Conservation (phyloP, 2,888 invertebrate species). For the Acleris laterana region DNA sequence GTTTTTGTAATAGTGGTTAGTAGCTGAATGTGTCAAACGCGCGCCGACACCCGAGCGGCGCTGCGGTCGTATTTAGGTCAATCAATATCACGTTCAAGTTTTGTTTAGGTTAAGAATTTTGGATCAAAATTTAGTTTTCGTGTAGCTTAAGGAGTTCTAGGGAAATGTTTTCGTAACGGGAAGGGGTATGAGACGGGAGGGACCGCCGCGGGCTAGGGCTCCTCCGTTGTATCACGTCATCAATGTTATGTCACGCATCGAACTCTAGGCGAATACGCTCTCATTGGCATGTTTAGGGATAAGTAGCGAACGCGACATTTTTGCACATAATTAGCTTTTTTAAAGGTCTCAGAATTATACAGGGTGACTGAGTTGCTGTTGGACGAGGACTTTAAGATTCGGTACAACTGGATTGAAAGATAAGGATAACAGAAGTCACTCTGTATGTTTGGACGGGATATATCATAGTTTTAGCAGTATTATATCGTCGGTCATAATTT, state of each 20-base stretch:
- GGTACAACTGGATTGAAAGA: neutral
- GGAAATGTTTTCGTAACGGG: conserved; percentile 29
- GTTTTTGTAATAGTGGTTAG: conserved; percentile 35
- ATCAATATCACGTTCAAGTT: conserved; percentile 29
- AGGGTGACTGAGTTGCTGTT: conserved; percentile 14
- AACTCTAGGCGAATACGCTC: conserved; percentile 46
- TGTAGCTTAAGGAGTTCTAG: conserved; percentile 30
- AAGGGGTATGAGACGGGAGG: conserved; percentile 31
- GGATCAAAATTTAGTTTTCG: conserved; percentile 32
- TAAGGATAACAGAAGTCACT: conserved; percentile 7
- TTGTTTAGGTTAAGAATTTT: conserved; percentile 25
- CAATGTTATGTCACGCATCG: conserved; percentile 28
- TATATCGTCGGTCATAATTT: conserved; percentile 56
- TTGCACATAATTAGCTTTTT: conserved; percentile 42
- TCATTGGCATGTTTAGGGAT: conserved; percentile 50
- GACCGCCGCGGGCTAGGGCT: conserved; percentile 40
- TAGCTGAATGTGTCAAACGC: conserved; percentile 34
- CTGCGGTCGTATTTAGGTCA: conserved; percentile 28
- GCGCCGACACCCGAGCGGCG: conserved; percentile 13
- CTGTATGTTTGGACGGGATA: conserved; percentile 40
- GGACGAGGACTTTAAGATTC: neutral
- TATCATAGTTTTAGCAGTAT: conserved; percentile 76
- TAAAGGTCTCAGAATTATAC: conserved; percentile 26
- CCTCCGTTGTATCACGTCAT: conserved; percentile 16
- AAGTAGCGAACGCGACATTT: conserved; percentile 48